A percentile compares a stretch with the other conserved stretches of the same genome.
These are phyloP conservation scores for Atta texana DNA, from an alignment of 1,140 invertebrate genomes.

Conservation along the genomic window DNA sequence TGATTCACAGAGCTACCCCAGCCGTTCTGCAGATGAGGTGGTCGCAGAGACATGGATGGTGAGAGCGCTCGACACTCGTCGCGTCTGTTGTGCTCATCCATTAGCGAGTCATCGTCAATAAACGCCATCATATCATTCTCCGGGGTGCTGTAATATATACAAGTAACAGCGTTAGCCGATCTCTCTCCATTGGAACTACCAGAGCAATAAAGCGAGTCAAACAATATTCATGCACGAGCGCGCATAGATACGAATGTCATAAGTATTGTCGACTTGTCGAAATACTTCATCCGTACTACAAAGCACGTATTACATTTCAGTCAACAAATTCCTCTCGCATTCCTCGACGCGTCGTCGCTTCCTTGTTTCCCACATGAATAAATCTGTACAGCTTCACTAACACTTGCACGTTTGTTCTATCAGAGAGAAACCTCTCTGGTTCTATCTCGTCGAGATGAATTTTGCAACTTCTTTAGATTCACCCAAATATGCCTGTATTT, in stretches of 20 bases:
- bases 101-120: slow-evolving; percentile 84
- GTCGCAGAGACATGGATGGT: slow-evolving; percentile 74
- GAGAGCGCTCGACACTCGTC: slow-evolving; percentile 75
- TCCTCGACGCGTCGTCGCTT: background rate
- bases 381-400: background rate
- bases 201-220: background rate
- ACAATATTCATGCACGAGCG: background rate
- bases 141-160: slow-evolving; percentile 79
- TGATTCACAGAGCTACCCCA: slow-evolving; percentile 78
- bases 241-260: background rate
- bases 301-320: background rate
- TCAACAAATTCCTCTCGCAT: background rate
- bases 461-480: too few species aligned
- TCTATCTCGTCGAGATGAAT: background rate
- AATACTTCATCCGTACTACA: background rate
- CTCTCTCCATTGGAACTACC: background rate
- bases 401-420: background rate
- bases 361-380: background rate
- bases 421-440: background rate
- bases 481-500: background rate
- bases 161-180: background rate
- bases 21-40: slow-evolving; percentile 80
- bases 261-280: background rate
- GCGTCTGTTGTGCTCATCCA: slow-evolving; percentile 77
- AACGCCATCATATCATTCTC: slow-evolving; percentile 86